Conservation (phyloP, 1,140 invertebrate genomes). For the Euwallacea similis region DNA sequence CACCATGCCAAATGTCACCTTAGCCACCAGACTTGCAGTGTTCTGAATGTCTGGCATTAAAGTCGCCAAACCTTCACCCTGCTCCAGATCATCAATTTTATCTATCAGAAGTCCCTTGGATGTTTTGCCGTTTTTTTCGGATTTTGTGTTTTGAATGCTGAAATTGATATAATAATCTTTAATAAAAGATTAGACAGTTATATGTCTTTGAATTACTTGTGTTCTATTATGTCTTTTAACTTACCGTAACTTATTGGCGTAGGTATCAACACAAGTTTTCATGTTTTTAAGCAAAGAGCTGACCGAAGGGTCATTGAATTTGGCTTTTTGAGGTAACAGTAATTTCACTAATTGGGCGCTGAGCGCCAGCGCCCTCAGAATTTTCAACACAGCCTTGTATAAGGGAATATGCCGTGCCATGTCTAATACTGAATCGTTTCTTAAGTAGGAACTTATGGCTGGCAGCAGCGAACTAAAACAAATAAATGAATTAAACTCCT, state of each 20-base stretch:
- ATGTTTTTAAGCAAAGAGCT: slow-evolving; percentile 78
- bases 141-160: slow-evolving; percentile 32
- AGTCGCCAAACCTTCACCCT: slow-evolving; percentile 83
- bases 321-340: slow-evolving; percentile 62
- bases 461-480: slow-evolving; percentile 76
- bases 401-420: slow-evolving; percentile 93
- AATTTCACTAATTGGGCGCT: slow-evolving; percentile 68
- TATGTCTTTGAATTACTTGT: too few species aligned
- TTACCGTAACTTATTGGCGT: slow-evolving; percentile 80
- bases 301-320: slow-evolving; percentile 58
- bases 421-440: slow-evolving; percentile 93
- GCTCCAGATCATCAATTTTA: slow-evolving; percentile 70
- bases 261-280: slow-evolving; percentile 89
- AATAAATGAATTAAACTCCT: neutral
- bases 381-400: slow-evolving; percentile 80
- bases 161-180: neutral
- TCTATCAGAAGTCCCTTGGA: slow-evolving; percentile 54
- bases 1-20: slow-evolving; percentile 58
- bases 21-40: slow-evolving; percentile 76
- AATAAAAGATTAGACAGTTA: too few species aligned
- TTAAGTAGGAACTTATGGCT: slow-evolving; percentile 86
- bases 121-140: slow-evolving; percentile 25
- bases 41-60: slow-evolving; percentile 88
- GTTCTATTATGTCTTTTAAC: too few species aligned
- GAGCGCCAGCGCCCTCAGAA: slow-evolving; percentile 77